Evolutionary conservation across 2,113 vertebrate species (phyloP).

Genomic region (Zosterops lateralis): DNA sequence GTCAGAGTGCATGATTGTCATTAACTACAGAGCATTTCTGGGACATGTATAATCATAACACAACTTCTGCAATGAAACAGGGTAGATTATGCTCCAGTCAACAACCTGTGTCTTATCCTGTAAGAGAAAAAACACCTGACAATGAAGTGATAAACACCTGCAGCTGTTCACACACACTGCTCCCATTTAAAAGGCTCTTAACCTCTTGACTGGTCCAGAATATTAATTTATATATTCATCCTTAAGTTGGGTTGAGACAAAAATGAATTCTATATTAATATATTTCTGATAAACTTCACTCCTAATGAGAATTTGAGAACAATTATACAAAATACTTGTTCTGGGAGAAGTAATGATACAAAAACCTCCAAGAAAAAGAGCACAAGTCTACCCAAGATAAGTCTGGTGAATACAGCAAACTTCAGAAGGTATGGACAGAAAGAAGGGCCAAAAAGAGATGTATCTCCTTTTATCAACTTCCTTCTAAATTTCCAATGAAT

Average conservation of each 20-base stretch:
- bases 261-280: neutral
- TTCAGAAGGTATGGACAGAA: neutral
- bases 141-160: conserved; percentile 34
- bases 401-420: neutral
- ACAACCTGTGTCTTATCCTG: conserved; percentile 2
- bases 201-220: conserved; percentile 4
- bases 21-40: conserved; percentile 27
- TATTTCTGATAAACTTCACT: neutral
- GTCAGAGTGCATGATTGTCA: conserved; percentile 17
- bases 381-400: neutral
- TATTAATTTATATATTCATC: conserved; percentile 1
- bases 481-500: neutral
- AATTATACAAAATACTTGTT: neutral
- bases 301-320: neutral
- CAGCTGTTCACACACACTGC: conserved; percentile 31
- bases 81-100: neutral
- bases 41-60: neutral
- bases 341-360: neutral
- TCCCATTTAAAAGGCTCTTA: conserved; percentile 19
- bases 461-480: neutral
- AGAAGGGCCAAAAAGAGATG: neutral
- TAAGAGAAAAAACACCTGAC: neutral
- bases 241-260: neutral
- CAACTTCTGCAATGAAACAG: neutral
- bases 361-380: neutral